Conservation (phyloP, 2,797 vertebrate species). For the Propithecus perrieri region DNA sequence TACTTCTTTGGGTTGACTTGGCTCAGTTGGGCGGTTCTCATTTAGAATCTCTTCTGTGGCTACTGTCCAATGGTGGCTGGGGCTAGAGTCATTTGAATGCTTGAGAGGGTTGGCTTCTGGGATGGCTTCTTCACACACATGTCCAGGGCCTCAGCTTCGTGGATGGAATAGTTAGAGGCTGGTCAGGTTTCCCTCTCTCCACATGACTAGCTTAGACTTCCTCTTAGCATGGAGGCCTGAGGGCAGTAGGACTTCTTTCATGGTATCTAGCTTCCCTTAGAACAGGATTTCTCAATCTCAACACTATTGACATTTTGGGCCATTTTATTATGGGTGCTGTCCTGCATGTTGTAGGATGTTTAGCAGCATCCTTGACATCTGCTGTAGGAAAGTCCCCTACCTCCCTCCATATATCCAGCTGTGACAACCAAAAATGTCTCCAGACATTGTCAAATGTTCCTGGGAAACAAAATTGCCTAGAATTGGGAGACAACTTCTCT, state of each 20-base stretch:
- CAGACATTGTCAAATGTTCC: not conserved
- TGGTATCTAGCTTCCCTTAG: not conserved
- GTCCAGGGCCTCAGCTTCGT: not conserved
- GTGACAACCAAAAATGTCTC: not conserved
- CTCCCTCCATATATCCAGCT: not conserved
- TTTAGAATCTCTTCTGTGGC: not conserved
- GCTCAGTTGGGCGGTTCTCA: not conserved
- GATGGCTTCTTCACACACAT: not conserved
- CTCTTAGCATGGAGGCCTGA: not conserved
- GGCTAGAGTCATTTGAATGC: not conserved
- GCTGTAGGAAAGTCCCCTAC: not conserved
- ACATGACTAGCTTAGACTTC: not conserved
- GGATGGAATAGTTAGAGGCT: not conserved
- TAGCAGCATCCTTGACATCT: not conserved
- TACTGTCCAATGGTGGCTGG: not conserved
- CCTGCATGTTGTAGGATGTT: not conserved
- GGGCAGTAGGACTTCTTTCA: not conserved
- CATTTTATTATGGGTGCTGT: not conserved
- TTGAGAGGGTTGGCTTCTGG: not conserved
- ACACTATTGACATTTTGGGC: not conserved
- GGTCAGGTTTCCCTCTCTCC: not conserved
- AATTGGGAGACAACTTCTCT: not conserved
- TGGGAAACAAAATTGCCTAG: not conserved
- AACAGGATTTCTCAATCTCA: not conserved
- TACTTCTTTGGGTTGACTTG: not conserved